Evolutionary conservation across 2,888 invertebrate genomes (phyloP), one percentile per base, ranked within the genome.

Genomic region (Smittia sp.): DNA sequence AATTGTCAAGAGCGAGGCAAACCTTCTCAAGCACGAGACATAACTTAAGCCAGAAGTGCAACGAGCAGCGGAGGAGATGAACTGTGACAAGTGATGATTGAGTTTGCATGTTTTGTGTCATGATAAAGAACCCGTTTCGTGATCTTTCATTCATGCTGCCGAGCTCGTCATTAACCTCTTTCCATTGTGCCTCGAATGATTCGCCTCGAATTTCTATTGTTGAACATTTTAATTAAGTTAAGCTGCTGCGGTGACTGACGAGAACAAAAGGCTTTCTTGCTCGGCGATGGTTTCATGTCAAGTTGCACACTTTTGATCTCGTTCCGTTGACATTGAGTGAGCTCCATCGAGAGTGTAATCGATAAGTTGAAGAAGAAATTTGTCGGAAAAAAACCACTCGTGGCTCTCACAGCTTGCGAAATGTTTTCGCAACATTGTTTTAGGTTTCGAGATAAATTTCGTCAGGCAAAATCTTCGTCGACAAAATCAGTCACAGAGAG

Each of bases 11-110:
- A n/a, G n/a, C n/a, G 18, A 46, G n/a, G 52, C 7, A 46, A 46
- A 15, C 2, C 4, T 18, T 15, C 52, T 3, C 52, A 15, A 13
- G 52, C n/a, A 18, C n/a, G 52, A 46, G 52, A 18, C 32, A 32
- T 6, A 6, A 32, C 32, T 32, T 32, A 32, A 32, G 9, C 15
- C 18, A 22, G 22, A 18, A 9, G 20, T 18, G 58, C 9, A 58
- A 58, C n/a, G 20, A 18, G 58, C 7, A 58, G 11, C 1, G 58
- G 22, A 58, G 18, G 13, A 67, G 69, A 69, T 69, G 69, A 69
- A 69, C 69, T 69, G 52, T 69, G 69, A 69, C 69, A 69, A 69
- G 69, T 69, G 69, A 69, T 69, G 69, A 69, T 69, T 69, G 69
- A 69, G 69, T 69, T 67, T 69, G 69, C 69, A 69, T 69, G 69